Evolutionary conservation across 2,797 vertebrate species (phyloP).

Genomic region (Pterois miles): DNA sequence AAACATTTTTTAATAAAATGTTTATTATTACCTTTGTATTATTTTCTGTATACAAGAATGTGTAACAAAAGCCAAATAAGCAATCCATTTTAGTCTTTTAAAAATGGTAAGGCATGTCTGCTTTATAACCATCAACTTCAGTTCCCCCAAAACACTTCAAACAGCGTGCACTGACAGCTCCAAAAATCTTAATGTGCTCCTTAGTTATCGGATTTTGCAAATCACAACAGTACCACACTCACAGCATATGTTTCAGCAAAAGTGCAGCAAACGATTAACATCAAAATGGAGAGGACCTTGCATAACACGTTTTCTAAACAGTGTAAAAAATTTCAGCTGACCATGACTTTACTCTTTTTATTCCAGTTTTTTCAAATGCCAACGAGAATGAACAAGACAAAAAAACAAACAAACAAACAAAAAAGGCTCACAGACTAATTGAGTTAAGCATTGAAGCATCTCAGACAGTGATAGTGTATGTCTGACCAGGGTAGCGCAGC

Average conservation of each 20-base stretch:
- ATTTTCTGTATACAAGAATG: slow-evolving; percentile 87
- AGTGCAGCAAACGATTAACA: slow-evolving; percentile 77
- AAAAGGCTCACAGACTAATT: slow-evolving; percentile 45
- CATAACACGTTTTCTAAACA: slow-evolving; percentile 70
- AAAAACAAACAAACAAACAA: neutral
- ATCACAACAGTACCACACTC: slow-evolving; percentile 73
- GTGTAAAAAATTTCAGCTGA: slow-evolving; percentile 42
- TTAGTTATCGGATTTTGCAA: slow-evolving; percentile 66
- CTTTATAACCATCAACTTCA: slow-evolving; percentile 76
- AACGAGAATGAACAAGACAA: slow-evolving; percentile 30
- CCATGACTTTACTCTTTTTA: slow-evolving; percentile 3
- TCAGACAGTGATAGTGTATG: slow-evolving; percentile 42
- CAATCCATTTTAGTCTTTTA: slow-evolving; percentile 82
- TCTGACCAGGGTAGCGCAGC: slow-evolving; percentile 34
- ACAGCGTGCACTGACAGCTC: slow-evolving; percentile 75
- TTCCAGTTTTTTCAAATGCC: slow-evolving; percentile 44
- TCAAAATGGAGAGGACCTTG: slow-evolving; percentile 71
- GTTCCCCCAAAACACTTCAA: slow-evolving; percentile 72
- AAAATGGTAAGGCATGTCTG: slow-evolving; percentile 88
- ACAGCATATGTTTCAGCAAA: slow-evolving; percentile 78
- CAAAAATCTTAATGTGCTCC: slow-evolving; percentile 63
- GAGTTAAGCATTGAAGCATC: slow-evolving; percentile 31
- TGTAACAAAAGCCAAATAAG: slow-evolving; percentile 88
- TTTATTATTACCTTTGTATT: slow-evolving; percentile 83
- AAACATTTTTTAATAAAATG: slow-evolving; percentile 77